A percentile compares a stretch with the other conserved stretches of the same genome.
Evolutionary conservation across 23 tunicate species (phyloP).

Genomic region (Corella eumyota): DNA sequence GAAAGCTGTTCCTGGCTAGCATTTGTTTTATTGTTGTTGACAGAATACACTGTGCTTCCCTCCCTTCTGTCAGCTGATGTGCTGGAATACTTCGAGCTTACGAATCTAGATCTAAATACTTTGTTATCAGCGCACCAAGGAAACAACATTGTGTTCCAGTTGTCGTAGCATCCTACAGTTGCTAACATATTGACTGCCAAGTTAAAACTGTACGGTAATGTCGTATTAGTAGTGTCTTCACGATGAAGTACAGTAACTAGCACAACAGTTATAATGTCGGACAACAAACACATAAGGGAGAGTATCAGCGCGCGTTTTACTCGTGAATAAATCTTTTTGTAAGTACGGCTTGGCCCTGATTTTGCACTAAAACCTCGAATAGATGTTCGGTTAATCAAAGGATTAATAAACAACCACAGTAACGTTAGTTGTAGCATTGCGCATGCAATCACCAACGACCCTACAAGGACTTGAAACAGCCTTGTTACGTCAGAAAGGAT

Average conservation of each 20-base stretch:
- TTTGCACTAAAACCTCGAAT: slow-evolving; percentile 5
- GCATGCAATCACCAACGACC: slow-evolving; percentile 24
- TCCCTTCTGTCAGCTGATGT: too few relatives aligned
- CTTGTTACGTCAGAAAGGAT: background rate
- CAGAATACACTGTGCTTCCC: too few relatives aligned
- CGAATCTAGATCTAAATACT: too few relatives aligned
- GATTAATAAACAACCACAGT: slow-evolving; percentile 40
- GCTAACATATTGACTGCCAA: slow-evolving; percentile 23
- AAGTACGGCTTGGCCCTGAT: background rate
- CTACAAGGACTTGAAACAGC: background rate
- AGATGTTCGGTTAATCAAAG: slow-evolving; percentile 28
- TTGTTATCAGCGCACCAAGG: slow-evolving; percentile 39
- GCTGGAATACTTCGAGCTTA: too few relatives aligned
- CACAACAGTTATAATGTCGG: slow-evolving; percentile 20
- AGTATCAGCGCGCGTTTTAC: slow-evolving; percentile 42
- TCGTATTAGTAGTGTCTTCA: background rate
- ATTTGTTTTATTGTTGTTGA: too few relatives aligned
- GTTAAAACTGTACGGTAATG: slow-evolving; percentile 12
- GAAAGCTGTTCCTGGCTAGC: too few relatives aligned
- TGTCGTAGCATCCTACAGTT: slow-evolving; percentile 42
- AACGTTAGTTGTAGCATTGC: slow-evolving; percentile 36
- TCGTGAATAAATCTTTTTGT: slow-evolving; percentile 11
- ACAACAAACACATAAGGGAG: slow-evolving; percentile 16
- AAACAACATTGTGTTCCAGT: slow-evolving; percentile 36
- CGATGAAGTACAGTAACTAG: background rate